Percentiles rank a stretch among this genome's conserved stretches.
These are phyloP conservation scores for Cheumatopsyche charites DNA, from an alignment of 1,140 invertebrate genomes.

Conservation along the genomic window DNA sequence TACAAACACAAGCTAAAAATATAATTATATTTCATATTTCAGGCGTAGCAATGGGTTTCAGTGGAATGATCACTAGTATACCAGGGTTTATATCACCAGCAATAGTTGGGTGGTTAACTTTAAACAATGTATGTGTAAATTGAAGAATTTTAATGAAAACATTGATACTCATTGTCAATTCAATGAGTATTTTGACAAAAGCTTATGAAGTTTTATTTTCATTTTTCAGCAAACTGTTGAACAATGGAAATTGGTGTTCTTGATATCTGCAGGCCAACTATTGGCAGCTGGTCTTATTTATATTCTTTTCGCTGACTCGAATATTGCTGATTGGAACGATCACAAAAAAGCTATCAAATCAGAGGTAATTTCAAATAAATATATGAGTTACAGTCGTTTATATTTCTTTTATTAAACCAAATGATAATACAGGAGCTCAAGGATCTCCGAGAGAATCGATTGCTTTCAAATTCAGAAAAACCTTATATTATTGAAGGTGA, in stretches of 20 bases:
- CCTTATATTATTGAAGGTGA: neutral
- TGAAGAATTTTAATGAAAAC: too few relatives aligned
- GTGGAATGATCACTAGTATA: constrained; percentile 60
- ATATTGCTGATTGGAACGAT: constrained; percentile 69
- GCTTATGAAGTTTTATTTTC: too few relatives aligned
- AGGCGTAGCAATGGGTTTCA: constrained; percentile 66
- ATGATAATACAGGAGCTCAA: constrained; percentile 31
- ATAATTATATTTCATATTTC: neutral
- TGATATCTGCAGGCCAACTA: constrained; percentile 64
- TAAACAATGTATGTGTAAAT: constrained; percentile 64
- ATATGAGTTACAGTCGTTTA: too few relatives aligned
- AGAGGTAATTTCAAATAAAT: constrained; percentile 17
- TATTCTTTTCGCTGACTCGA: constrained; percentile 64
- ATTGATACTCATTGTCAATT: neutral
- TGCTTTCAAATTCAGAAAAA: constrained; percentile 32
- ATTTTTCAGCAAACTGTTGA: constrained; percentile 67
- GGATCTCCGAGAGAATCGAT: constrained; percentile 42
- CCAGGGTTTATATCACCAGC: constrained; percentile 66
- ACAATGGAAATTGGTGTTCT: constrained; percentile 71
- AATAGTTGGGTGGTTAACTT: constrained; percentile 66
- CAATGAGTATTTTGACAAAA: neutral
- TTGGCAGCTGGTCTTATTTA: constrained; percentile 63
- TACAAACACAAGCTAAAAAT: too few relatives aligned
- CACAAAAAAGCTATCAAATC: constrained; percentile 3
- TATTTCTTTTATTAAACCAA: neutral